phyloP scores from a whole-genome alignment of 2,888 invertebrate genomes.

The Agriopis aurantiaria region DNA sequence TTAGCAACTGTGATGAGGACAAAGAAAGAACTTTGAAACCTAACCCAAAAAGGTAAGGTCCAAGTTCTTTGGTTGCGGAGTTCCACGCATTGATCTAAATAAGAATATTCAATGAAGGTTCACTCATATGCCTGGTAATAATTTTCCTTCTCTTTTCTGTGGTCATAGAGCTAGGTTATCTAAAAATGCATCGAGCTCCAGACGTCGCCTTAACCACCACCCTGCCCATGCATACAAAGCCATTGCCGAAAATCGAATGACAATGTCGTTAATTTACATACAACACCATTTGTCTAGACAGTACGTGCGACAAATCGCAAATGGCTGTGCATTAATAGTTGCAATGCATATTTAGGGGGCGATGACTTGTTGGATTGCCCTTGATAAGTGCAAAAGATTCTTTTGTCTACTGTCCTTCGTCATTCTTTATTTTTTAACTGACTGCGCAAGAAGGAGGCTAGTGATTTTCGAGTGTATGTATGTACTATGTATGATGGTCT shows the following conservation, averaged over 20 bases:
- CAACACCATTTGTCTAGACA: constrained; percentile 73
- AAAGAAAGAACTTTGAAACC: no score
- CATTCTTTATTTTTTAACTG: no score
- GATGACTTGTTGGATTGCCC: constrained; percentile 36
- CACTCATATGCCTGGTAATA: no score
- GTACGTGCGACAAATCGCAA: constrained; percentile 64
- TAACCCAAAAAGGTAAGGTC: no score
- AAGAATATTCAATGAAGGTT: not conserved
- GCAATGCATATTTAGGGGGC: constrained; percentile 50
- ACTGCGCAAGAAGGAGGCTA: no score
- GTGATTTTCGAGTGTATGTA: no score
- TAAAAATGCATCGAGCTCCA: not conserved
- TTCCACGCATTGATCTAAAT: not conserved
- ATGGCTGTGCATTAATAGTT: constrained; percentile 51
- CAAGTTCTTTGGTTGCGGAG: no score
- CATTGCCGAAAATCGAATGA: constrained; percentile 73
- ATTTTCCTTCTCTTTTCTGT: no score
- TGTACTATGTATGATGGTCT: no score
- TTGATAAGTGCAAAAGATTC: constrained; percentile 21
- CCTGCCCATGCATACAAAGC: constrained; percentile 59
- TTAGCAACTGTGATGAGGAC: no score
- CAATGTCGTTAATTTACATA: constrained; percentile 75
- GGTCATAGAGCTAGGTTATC: not conserved
- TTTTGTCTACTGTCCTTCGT: not conserved
- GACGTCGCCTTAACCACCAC: constrained; percentile 63